Conservation (phyloP, 2,797 vertebrate genomes). For the Protosalanx chinensis region DNA sequence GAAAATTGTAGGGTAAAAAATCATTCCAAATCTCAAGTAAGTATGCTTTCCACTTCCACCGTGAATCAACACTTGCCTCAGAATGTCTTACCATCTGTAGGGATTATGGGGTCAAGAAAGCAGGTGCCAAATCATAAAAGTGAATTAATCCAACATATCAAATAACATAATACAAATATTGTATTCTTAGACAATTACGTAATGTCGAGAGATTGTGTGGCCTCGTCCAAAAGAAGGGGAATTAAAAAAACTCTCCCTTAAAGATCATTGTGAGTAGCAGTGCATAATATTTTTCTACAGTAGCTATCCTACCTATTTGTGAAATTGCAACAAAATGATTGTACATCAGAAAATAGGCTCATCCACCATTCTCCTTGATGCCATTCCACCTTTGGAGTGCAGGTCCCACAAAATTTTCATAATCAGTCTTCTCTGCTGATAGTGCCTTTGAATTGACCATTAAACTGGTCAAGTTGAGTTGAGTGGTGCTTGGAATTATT, state of each 20-base stretch:
- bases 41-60: not conserved
- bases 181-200: too few species aligned
- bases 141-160: too few species aligned
- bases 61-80: too few species aligned
- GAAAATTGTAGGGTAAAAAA: slow-evolving; percentile 44
- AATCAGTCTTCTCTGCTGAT: slow-evolving; percentile 2
- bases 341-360: slow-evolving; percentile 15
- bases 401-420: not conserved
- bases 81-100: too few species aligned
- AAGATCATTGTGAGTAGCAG: slow-evolving; percentile 1
- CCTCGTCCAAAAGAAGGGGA: not conserved
- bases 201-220: too few species aligned
- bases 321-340: slow-evolving; percentile 17
- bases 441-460: slow-evolving; percentile 3
- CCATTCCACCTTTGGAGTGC: slow-evolving; percentile 11
- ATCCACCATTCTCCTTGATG: not conserved
- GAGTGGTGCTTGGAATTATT: not conserved
- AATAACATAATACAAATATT: too few species aligned
- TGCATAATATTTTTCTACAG: not conserved
- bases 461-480: slow-evolving; percentile 3
- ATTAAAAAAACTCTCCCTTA: not conserved
- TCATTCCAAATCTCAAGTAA: slow-evolving; percentile 21
- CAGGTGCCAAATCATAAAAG: too few species aligned
- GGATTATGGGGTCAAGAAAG: too few species aligned
- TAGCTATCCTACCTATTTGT: slow-evolving; percentile 1